Evolutionary conservation across 2,888 invertebrate species (phyloP).

Genomic region (Selenia dentaria): DNA sequence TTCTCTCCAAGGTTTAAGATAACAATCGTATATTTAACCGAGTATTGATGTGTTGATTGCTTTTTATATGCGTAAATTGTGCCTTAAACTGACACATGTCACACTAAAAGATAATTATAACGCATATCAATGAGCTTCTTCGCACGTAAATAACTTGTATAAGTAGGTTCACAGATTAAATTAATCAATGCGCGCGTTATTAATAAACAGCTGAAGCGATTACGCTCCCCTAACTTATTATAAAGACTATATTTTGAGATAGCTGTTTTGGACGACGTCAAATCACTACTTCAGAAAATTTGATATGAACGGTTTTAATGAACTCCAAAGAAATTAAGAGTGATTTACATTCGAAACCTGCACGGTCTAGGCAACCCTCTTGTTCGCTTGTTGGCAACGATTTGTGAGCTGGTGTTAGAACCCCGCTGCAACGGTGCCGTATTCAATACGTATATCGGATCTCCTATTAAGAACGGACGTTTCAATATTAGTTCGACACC

Average conservation of each 20-base stretch:
- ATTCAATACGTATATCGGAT: constrained; percentile 1
- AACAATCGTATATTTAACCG: constrained; percentile 41
- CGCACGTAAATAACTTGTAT: too few species aligned
- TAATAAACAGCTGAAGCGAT: constrained; percentile 45
- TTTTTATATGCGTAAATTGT: too few species aligned
- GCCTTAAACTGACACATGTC: too few species aligned
- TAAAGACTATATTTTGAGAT: too few species aligned
- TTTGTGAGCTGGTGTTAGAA: constrained; percentile 16
- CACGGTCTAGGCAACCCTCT: too few species aligned
- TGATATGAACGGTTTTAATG: constrained; percentile 41
- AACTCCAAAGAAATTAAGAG: constrained; percentile 59
- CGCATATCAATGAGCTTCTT: constrained; percentile 51
- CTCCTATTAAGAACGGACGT: constrained; percentile 4
- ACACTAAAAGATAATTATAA: constrained; percentile 37
- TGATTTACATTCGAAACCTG: constrained; percentile 58
- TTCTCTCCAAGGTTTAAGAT: constrained; percentile 36
- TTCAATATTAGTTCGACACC: constrained; percentile 3
- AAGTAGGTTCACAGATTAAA: too few species aligned
- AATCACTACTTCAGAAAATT: constrained; percentile 51
- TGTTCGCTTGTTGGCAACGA: constrained; percentile 52
- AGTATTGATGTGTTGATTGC: too few species aligned
- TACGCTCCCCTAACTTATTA: constrained; percentile 54
- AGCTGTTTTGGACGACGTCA: too few species aligned
- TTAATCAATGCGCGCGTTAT: constrained; percentile 49
- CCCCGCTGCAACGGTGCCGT: too few species aligned